Conservation (phyloP, 2,888 invertebrate genomes). For the Sminthurides aquaticus region DNA sequence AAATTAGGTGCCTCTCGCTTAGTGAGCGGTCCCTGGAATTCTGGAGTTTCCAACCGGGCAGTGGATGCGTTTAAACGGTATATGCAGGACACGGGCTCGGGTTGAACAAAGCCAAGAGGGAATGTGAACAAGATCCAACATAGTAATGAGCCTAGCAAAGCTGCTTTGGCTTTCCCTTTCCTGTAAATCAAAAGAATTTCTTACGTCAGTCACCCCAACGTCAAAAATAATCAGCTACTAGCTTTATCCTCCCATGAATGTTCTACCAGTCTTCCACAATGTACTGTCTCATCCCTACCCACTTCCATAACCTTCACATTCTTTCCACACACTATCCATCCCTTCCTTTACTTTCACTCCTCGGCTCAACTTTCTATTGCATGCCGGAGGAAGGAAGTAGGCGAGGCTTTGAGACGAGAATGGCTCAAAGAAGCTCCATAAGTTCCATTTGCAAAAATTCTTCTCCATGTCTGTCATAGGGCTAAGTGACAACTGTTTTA, state of each 20-base stretch:
- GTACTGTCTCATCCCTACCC: too few species aligned
- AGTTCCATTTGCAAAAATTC: too few species aligned
- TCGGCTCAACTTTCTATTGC: too few species aligned
- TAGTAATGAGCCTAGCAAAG: slow-evolving; percentile 80
- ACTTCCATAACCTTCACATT: too few species aligned
- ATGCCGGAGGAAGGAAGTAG: too few species aligned
- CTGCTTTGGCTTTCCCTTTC: slow-evolving; percentile 56
- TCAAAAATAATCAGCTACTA: background rate
- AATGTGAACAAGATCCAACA: slow-evolving; percentile 97
- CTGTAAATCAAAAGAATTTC: slow-evolving; percentile 22
- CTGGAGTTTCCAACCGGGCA: slow-evolving; percentile 46
- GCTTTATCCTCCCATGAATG: background rate
- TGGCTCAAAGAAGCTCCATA: too few species aligned
- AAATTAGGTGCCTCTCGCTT: slow-evolving; percentile 29
- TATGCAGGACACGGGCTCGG: slow-evolving; percentile 84
- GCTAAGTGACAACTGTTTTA: too few species aligned
- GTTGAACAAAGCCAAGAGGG: slow-evolving; percentile 89
- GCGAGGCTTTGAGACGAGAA: too few species aligned
- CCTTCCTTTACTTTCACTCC: too few species aligned
- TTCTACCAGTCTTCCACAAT: too few species aligned
- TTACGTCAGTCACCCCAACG: background rate
- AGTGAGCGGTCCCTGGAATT: slow-evolving; percentile 24
- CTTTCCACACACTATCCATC: too few species aligned
- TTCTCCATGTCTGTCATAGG: too few species aligned
- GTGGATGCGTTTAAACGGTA: slow-evolving; percentile 57